phyloP scores from a whole-genome alignment of 2,888 invertebrate species.

The Rhagonycha fulva region DNA sequence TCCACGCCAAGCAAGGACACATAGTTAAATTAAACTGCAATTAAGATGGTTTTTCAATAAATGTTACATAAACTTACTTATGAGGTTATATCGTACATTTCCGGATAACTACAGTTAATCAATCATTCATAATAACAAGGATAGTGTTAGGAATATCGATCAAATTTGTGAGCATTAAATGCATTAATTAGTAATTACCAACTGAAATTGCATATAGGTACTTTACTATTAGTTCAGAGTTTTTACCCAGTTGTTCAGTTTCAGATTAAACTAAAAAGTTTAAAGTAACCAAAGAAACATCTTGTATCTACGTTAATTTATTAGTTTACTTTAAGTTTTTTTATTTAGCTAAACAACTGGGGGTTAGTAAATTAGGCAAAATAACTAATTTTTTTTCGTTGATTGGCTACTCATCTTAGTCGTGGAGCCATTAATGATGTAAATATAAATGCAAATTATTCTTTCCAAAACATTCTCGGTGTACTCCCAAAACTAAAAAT shows the following conservation, averaged over 20 bases:
- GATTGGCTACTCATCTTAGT: too few species aligned
- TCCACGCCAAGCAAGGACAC: slow-evolving; percentile 7
- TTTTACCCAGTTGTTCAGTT: neutral
- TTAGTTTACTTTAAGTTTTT: too few species aligned
- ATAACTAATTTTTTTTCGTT: too few species aligned
- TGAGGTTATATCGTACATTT: neutral
- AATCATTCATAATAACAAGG: neutral
- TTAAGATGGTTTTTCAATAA: neutral
- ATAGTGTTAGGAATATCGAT: neutral
- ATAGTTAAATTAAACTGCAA: slow-evolving; percentile 1
- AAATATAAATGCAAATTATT: too few species aligned
- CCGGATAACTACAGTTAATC: neutral
- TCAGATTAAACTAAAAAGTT: too few species aligned
- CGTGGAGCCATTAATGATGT: too few species aligned
- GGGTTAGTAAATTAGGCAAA: too few species aligned
- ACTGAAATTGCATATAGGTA: neutral
- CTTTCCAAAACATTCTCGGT: too few species aligned
- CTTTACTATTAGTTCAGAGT: neutral
- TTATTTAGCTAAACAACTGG: too few species aligned
- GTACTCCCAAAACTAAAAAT: neutral
- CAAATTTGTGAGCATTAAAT: neutral
- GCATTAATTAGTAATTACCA: neutral
- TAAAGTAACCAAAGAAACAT: too few species aligned
- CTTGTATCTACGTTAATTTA: too few species aligned
- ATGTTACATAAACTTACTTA: neutral